phyloP scores from a whole-genome alignment of 2,797 vertebrate genomes.

The Monodelphis domestica region DNA sequence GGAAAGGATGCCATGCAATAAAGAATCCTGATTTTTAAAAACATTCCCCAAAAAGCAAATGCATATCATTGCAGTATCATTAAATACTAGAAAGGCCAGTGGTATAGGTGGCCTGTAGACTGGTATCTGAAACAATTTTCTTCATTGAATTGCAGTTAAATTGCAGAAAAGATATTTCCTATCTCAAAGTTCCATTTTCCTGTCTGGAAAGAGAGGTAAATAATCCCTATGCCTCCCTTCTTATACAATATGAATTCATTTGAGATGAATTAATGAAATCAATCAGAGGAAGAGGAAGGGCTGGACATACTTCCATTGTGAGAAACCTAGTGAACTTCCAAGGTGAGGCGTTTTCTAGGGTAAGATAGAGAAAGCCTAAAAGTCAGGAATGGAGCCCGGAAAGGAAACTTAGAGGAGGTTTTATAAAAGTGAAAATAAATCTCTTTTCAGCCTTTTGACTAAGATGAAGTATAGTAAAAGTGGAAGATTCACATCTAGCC shows the following conservation, averaged over 20 bases:
- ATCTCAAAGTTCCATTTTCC: background rate
- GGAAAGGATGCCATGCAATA: slow-evolving; percentile 69
- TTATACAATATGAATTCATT: background rate
- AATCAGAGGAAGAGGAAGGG: background rate
- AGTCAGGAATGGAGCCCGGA: background rate
- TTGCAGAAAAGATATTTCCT: background rate
- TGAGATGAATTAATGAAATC: background rate
- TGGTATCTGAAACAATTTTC: background rate
- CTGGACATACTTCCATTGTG: background rate
- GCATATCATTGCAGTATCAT: background rate
- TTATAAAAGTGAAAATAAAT: background rate
- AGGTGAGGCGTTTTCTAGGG: background rate
- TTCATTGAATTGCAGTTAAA: background rate
- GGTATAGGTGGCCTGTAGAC: background rate
- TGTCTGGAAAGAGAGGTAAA: background rate
- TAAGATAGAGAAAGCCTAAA: background rate
- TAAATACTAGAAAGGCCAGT: background rate
- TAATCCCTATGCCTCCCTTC: background rate
- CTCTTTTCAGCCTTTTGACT: too few species aligned
- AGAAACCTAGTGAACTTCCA: background rate
- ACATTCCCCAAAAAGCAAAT: background rate
- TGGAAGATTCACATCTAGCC: background rate
- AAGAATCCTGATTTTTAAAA: slow-evolving; percentile 61
- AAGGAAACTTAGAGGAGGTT: background rate
- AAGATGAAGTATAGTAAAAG: too few species aligned